Percentiles rank a stretch among this genome's conserved stretches.
Conservation (phyloP, 2,113 vertebrate species). For the Lampris incognitus region DNA sequence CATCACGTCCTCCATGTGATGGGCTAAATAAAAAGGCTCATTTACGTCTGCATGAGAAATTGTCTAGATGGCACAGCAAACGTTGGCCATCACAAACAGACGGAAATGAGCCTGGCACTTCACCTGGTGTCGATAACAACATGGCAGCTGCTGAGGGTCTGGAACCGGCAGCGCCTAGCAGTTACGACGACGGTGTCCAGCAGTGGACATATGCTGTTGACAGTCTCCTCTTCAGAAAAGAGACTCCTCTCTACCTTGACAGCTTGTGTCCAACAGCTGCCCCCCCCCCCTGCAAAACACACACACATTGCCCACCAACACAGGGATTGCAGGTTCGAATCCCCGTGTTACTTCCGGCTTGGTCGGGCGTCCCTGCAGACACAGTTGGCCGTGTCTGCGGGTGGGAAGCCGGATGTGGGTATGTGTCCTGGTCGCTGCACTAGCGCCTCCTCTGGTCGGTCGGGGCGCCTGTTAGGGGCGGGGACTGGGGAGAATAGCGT, state of each 20-base stretch:
- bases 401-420: too few relatives aligned
- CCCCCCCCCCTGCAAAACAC: too few relatives aligned
- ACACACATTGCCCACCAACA: too few relatives aligned
- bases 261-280: constrained; percentile 10
- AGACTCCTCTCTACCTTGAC: neutral
- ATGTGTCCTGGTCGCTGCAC: too few relatives aligned
- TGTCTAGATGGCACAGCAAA: neutral
- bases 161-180: neutral
- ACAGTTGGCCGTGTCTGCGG: too few relatives aligned
- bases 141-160: neutral
- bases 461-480: too few relatives aligned
- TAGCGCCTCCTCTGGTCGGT: too few relatives aligned
- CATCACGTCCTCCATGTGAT: constrained; percentile 40
- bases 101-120: constrained; percentile 9
- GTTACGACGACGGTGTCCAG: too few relatives aligned
- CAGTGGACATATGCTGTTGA: neutral
- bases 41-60: constrained; percentile 58
- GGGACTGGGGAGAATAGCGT: too few relatives aligned
- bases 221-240: constrained; percentile 8
- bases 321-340: too few relatives aligned
- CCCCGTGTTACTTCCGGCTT: too few relatives aligned
- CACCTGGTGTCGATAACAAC: neutral
- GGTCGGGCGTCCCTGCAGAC: too few relatives aligned
- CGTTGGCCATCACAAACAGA: neutral
- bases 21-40: constrained; percentile 40